Evolutionary conservation across 2,888 invertebrate species (phyloP), one percentile per base, ranked within the genome.

Genomic region (Troides aeacus): DNA sequence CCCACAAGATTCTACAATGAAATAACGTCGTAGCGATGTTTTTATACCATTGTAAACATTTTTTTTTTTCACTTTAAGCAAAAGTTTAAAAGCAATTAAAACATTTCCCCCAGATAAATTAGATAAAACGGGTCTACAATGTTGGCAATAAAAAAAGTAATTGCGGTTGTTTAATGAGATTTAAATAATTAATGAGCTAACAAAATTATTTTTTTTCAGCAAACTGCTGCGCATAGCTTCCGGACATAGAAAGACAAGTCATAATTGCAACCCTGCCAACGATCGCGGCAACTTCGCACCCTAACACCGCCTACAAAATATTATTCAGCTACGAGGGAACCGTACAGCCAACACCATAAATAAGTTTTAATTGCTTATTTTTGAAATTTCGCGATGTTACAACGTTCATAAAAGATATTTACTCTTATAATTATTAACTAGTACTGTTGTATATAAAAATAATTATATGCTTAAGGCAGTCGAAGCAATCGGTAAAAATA

Each of bases 171-270:
- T 91, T 92, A 92, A 92, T 92, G 89, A 91, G 89, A 92, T 92
- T 92, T 92, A 91, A 93, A 93, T 93, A 92, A 93, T 92, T 93
- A 93, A 93, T 92, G 90, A 92, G 90, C 87, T 88, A 87, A 86
- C 89, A 88, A 90, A 92, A 92, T 93, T 92, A 87, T 88, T 89
- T 91, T 90, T 89, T 89, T 90, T 90, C 86, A 89, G 87, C 74
- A 77, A 82, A 78, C 79, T 79, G 73, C 74, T 79, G 77, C 72
- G 80, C 81, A 79, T 82, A 80, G 82, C 87, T 88, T 86, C 87
- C 87, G 84, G 79, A 76, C 82, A 77, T 85, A 87, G 86, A 87
- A 89, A 88, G 86, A 87, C 87, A 86, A 86, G 84, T 78, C 83
- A 83, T 90, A 89, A 91, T 88, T 88, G 87, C 87, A 84, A 86